Evolutionary conservation across 2,797 vertebrate species (phyloP).

Genomic region (Notolepis coatsorum): DNA sequence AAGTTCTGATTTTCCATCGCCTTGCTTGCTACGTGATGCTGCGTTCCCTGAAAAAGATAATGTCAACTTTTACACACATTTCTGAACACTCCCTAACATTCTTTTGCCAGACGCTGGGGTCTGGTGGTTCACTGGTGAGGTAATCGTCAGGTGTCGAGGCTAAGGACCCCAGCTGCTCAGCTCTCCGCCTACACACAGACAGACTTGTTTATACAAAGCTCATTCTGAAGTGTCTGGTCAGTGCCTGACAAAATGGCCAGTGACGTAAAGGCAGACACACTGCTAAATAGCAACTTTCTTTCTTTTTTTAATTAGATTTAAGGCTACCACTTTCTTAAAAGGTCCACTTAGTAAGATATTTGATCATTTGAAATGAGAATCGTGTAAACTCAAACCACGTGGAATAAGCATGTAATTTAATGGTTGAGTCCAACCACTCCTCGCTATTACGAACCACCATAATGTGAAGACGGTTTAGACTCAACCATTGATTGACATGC

Average conservation of each 20-base stretch:
- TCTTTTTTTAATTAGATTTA: neutral
- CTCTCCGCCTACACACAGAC: conserved; percentile 32
- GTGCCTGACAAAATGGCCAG: conserved; percentile 16
- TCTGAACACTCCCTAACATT: conserved; percentile 70
- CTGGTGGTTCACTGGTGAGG: conserved; percentile 48
- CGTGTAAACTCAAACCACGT: too few relatives aligned
- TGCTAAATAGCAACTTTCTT: neutral
- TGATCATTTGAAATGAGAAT: too few relatives aligned
- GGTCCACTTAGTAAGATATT: too few relatives aligned
- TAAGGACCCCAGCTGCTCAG: conserved; percentile 54
- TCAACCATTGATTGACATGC: too few relatives aligned
- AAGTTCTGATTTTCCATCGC: conserved; percentile 47
- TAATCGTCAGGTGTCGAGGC: conserved; percentile 70
- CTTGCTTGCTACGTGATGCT: conserved; percentile 43
- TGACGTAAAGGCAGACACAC: neutral
- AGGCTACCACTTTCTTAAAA: neutral
- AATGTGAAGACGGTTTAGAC: too few relatives aligned
- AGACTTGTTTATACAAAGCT: conserved; percentile 31
- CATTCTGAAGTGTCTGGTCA: neutral
- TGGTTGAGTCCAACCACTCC: too few relatives aligned
- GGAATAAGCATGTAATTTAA: too few relatives aligned
- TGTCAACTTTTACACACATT: conserved; percentile 65
- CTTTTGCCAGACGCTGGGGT: conserved; percentile 56
- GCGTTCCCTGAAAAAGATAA: conserved; percentile 69
- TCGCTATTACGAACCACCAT: too few relatives aligned